Evolutionary conservation across 1,140 invertebrate species (phyloP), one percentile per base, ranked within the genome.

Genomic region (Liolophura sinensis): DNA sequence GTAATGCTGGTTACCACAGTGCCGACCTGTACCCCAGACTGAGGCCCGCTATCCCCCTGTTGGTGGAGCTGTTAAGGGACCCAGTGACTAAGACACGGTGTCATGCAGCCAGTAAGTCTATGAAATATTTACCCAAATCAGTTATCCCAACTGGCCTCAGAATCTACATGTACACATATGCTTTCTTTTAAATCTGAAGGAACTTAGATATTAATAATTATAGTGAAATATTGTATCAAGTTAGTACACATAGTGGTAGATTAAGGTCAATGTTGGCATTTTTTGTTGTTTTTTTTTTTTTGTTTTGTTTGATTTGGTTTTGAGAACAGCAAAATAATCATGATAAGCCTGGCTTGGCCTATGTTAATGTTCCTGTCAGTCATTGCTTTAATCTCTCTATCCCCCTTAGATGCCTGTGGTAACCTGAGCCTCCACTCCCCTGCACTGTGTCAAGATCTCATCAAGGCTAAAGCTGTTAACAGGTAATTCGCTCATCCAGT

Each of bases 1-100:
- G 82, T 11, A 84, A 84, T 72, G 78, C 79, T 52, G 72, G 73
- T n/a, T 84, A 76, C 62, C 80, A 82, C 62, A 78, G 64, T 67
- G 74, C 73, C 22, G 71, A 78, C 40, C 65, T 84, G n/a, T 81
- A 84, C 65, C n/a, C 65, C 22, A 69, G 69, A 46, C 65, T 84
- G 31, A 73, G 72, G 31, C 71, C 76, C 22, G 69, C 71, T 24
- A 69, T 82, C 27, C 77, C 80, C 54, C 57, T 72, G 9, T 50
- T 84, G 7, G 67, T 81, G 40, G 70, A 76, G 25, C 67, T 82
- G 18, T 69, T 84, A 1, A 66, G 73, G 47, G 81, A 84, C 67
- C 77, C 77, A 27, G 67, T 80, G 9, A 72, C 74, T 12, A 83
- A 81, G 68, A 82, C 76, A 14, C 73, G 76, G 68, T 68, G 72